Conservation (phyloP, 2,113 vertebrate genomes). For the Rhynchomys soricoides region DNA sequence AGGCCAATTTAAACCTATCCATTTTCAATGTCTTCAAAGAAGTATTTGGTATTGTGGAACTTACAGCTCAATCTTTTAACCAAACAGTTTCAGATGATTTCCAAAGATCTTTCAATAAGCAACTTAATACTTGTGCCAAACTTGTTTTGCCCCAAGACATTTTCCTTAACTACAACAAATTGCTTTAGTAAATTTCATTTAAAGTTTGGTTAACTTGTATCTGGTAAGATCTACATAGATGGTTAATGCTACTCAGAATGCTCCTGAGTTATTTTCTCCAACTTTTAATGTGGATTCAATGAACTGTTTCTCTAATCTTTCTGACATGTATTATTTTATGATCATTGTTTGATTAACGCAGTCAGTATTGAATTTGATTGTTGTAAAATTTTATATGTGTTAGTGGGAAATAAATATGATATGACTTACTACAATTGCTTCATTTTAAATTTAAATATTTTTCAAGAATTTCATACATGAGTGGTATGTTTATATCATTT, state of each 20-base stretch:
- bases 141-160: conserved; percentile 2
- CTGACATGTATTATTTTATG: not conserved
- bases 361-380: not conserved
- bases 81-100: conserved; percentile 59
- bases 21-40: conserved; percentile 63
- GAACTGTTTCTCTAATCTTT: not conserved
- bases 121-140: conserved; percentile 60
- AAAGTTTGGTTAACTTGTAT: not conserved
- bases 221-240: not conserved
- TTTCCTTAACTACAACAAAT: conserved; percentile 30
- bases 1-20: conserved; percentile 65
- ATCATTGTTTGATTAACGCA: not conserved
- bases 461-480: not conserved
- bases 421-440: too few relatives aligned
- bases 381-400: not conserved
- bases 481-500: not conserved
- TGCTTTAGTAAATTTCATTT: not conserved
- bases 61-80: conserved; percentile 70
- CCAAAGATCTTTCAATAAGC: conserved; percentile 72
- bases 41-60: conserved; percentile 71
- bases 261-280: not conserved
- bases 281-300: not conserved
- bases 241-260: not conserved
- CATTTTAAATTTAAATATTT: not conserved
- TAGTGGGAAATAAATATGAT: not conserved